phyloP scores from a whole-genome alignment of 2,113 vertebrate species.

The Chroicocephalus ridibundus region DNA sequence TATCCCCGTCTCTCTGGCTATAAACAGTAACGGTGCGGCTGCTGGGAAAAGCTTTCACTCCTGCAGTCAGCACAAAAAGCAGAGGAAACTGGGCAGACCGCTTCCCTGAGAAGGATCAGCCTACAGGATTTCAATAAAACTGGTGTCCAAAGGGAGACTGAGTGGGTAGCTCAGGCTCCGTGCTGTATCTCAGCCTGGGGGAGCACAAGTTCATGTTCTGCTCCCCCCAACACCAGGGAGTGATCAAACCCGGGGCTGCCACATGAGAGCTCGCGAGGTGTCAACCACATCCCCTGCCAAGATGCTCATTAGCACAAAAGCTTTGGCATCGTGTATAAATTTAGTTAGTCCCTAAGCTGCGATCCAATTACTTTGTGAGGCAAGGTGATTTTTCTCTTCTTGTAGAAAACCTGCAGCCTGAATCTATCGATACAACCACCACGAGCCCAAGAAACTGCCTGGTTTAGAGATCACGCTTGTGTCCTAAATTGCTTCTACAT shows the following conservation, averaged over 20 bases:
- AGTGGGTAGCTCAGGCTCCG: not conserved
- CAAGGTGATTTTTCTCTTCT: constrained; percentile 40
- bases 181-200: not conserved
- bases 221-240: not conserved
- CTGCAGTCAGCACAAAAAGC: not conserved
- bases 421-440: not conserved
- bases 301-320: not conserved
- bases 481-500: not conserved
- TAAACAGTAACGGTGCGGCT: not conserved
- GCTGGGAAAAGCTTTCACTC: constrained; percentile 1
- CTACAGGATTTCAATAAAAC: not conserved
- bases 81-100: not conserved
- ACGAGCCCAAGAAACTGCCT: not conserved
- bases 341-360: not conserved
- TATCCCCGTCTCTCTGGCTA: not conserved
- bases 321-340: not conserved
- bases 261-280: rapidly evolving
- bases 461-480: not conserved
- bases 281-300: not conserved
- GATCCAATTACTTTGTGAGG: constrained; percentile 10
- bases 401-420: not conserved
- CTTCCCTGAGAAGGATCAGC: not conserved
- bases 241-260: not conserved
- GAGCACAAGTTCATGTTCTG: not conserved
- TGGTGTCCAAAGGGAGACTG: not conserved